Conservation (phyloP, 2,888 invertebrate genomes). For the Rutpela maculata region DNA sequence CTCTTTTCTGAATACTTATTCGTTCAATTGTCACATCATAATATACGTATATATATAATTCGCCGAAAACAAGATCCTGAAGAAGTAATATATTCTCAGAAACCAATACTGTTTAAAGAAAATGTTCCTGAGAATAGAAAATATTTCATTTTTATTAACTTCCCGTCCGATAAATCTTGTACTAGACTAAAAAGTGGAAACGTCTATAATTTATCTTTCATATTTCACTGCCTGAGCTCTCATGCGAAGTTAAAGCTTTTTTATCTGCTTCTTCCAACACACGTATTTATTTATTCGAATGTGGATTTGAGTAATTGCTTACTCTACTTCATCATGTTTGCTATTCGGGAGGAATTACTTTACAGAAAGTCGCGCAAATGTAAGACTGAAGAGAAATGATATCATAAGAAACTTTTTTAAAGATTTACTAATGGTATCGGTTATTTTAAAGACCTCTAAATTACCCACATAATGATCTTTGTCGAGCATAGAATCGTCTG, state of each 20-base stretch:
- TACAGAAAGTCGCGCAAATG: too few relatives aligned
- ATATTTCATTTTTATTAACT: conserved; percentile 12
- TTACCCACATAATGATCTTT: too few relatives aligned
- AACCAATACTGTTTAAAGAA: not conserved
- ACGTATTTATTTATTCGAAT: conserved; percentile 1
- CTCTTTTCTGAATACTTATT: too few relatives aligned
- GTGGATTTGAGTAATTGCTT: not conserved
- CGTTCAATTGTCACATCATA: too few relatives aligned
- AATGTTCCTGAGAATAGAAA: not conserved
- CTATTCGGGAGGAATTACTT: not conserved
- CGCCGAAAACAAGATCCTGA: too few relatives aligned
- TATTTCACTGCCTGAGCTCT: conserved; percentile 7
- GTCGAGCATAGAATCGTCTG: too few relatives aligned
- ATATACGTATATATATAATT: too few relatives aligned
- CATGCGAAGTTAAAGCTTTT: conserved; percentile 9
- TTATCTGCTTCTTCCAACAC: conserved; percentile 25
- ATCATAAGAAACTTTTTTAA: too few relatives aligned
- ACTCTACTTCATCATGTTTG: not conserved
- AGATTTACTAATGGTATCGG: too few relatives aligned
- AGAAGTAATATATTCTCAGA: too few relatives aligned
- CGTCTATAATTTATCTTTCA: conserved; percentile 24
- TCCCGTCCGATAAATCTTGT: conserved; percentile 1
- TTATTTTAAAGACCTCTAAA: too few relatives aligned
- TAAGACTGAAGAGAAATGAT: too few relatives aligned
- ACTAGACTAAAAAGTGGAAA: conserved; percentile 11